Conservation (phyloP, 2,888 invertebrate genomes). For the Agrotis ipsilon region DNA sequence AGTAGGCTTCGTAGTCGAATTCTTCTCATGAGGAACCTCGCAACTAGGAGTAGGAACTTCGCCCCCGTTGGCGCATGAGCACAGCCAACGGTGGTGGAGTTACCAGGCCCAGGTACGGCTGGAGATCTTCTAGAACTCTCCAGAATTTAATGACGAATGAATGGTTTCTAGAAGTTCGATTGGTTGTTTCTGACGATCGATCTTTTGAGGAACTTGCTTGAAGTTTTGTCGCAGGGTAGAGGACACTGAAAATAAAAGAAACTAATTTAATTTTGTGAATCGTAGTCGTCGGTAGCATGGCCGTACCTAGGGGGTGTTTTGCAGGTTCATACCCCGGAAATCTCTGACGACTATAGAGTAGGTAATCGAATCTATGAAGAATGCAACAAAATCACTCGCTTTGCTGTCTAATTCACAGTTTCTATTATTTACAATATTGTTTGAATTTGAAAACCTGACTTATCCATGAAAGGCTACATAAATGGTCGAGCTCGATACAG, state of each 20-base stretch:
- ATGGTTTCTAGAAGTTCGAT: background rate
- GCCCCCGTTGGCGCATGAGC: constrained; percentile 93
- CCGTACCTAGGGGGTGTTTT: too few species aligned
- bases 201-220: background rate
- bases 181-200: background rate
- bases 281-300: background rate
- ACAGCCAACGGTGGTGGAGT: constrained; percentile 97
- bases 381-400: too few species aligned
- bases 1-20: background rate
- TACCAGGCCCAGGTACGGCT: constrained; percentile 93
- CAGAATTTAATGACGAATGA: constrained; percentile 11
- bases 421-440: too few species aligned
- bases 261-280: constrained; percentile 10
- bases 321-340: too few species aligned
- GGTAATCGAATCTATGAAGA: too few species aligned
- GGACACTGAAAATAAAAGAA: constrained; percentile 8
- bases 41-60: constrained; percentile 94
- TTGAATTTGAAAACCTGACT: too few species aligned
- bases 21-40: constrained; percentile 75
- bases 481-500: too few species aligned
- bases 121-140: constrained; percentile 58
- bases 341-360: too few species aligned
- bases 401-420: too few species aligned
- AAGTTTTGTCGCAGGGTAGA: too few species aligned
- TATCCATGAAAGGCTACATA: too few species aligned